A percentile compares a stretch with the other conserved stretches of the same genome.
Evolutionary conservation across 2,113 vertebrate species (phyloP).

Genomic region (Cyanoramphus novaezelandiae): DNA sequence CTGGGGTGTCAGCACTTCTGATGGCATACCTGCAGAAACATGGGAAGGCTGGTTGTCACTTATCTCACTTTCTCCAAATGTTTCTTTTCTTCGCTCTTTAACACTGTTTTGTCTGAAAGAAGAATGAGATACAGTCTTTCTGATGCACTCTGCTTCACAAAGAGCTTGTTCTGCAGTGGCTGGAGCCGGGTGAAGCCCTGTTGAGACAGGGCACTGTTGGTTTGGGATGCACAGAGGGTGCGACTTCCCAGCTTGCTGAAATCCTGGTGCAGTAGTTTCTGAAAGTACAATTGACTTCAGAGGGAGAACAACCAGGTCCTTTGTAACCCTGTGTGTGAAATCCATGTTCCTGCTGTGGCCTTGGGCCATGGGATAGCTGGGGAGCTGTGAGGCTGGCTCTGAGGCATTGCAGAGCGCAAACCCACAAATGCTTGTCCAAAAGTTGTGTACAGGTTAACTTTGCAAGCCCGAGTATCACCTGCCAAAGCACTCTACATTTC

Average conservation of each 20-base stretch:
- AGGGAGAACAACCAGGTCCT: not conserved
- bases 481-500: not conserved
- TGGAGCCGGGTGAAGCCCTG: not conserved
- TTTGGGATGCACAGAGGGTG: accelerated
- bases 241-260: accelerated
- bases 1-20: not conserved
- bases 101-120: not conserved
- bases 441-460: not conserved
- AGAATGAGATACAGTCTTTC: accelerated
- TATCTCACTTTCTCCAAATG: not conserved
- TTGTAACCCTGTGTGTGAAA: not conserved
- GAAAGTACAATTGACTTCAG: not conserved
- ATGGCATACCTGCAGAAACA: not conserved
- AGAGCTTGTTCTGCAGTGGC: not conserved
- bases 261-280: not conserved
- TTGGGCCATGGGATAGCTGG: not conserved
- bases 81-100: not conserved
- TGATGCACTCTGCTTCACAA: not conserved
- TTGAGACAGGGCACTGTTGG: accelerated
- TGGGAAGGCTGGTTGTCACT: not conserved
- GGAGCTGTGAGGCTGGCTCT: accelerated
- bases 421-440: accelerated
- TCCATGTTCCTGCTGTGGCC: accelerated
- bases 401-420: not conserved
- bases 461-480: not conserved